These are phyloP conservation scores for Zeuzera pyrina DNA, from an alignment of 2,888 invertebrate species.

Conservation along the genomic window DNA sequence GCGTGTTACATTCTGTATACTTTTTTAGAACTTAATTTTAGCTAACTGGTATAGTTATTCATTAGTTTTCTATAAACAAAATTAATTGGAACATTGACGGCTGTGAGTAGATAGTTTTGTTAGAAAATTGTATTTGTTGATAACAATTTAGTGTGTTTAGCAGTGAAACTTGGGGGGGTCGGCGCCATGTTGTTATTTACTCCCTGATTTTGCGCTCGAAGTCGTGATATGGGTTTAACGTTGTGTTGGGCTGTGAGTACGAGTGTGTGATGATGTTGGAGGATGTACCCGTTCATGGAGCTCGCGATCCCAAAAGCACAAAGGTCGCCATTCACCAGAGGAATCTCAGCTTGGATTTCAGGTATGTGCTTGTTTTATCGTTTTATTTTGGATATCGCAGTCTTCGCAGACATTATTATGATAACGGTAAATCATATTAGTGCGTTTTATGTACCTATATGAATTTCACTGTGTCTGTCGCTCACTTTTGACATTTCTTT, in stretches of 20 bases:
- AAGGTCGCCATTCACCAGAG: conserved; percentile 80
- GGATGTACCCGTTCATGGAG: conserved; percentile 68
- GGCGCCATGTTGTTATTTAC: conserved; percentile 71
- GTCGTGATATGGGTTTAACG: conserved; percentile 52
- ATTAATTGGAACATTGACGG: conserved; percentile 19
- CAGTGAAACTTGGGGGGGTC: conserved; percentile 9
- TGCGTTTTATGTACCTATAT: too few relatives aligned
- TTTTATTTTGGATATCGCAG: too few relatives aligned
- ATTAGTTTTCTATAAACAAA: conserved; percentile 16
- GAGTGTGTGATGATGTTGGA: conserved; percentile 67
- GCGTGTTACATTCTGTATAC: conserved; percentile 6
- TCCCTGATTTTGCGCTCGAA: conserved; percentile 43
- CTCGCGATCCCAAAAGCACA: conserved; percentile 46
- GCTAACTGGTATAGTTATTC: conserved; percentile 7
- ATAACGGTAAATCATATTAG: too few relatives aligned
- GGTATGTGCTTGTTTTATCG: too few relatives aligned
- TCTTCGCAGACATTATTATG: too few relatives aligned
- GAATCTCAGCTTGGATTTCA: conserved; percentile 91
- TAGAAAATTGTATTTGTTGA: conserved; percentile 9
- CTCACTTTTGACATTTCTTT: too few relatives aligned
- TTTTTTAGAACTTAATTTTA: conserved; percentile 9
- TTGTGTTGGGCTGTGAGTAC: conserved; percentile 15
- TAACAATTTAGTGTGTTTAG: background rate
- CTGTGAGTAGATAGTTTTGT: conserved; percentile 19
- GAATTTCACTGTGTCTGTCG: too few relatives aligned